Base-by-base conservation (phyloP, 2,888 invertebrate genomes). In the Ectemnius continuus region DNA sequence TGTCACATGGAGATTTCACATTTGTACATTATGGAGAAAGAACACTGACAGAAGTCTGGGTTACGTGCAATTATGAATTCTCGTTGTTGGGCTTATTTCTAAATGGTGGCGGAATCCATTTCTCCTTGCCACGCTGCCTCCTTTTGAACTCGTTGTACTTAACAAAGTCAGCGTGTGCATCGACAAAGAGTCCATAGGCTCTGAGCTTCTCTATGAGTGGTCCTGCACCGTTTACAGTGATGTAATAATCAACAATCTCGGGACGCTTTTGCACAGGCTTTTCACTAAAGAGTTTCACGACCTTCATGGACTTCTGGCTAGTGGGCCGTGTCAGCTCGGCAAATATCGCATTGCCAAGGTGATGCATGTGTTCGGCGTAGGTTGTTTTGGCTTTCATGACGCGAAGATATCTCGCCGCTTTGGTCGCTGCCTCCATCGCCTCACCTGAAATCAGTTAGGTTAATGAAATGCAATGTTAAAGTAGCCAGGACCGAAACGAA, bases 161-260 rank as follows among this genome's bases (percentile, higher is more conserved):
- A 82, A 94, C 94, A 87, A 97, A 97, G 91, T 97, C 97, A 87
- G 95, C 93, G 91, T 98, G 97, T 88, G 98, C 97, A 87, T 97
- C 97, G 72, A 97, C 93, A 90, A 93, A 97, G 4, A 97, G 91
- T 0, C 97, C 97, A 84, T 97, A 96, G 72, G 94, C 92, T 16
- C 97, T 91, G 48, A 97, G 91, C 81, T 94, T 92, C 78, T 92
- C 91, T 95, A 97, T 96, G 0, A 98, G 91, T 56, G 92, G 86
- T 78, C 94, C 93, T 0, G 95, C 95, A 90, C 97, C 96, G 1
- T 94, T 92, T 87, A 97, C 96, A 18, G 97, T 93, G 0, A 98
- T 98, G 89, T 98, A 98, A 91, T 97, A 98, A 70, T 96, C 93
- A 0, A 95, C 93, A 13, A 97, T 93, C 76, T 95, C 94, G 81